Conservation (phyloP, 2,888 invertebrate species). For the Cerastis leucographa region DNA sequence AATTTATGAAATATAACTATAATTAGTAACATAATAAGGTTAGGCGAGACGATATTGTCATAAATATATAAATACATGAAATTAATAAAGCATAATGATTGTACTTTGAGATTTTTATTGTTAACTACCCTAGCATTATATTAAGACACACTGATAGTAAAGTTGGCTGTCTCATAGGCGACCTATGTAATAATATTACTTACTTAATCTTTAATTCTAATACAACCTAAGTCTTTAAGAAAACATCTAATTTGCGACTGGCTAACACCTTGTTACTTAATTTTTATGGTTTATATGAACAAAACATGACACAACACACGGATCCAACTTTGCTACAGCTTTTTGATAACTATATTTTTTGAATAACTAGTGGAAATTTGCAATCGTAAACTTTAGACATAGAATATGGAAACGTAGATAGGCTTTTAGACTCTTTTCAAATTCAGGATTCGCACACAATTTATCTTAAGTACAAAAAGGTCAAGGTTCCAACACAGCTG, state of each 20-base stretch:
- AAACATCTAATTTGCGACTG: not conserved
- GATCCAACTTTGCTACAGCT: not conserved
- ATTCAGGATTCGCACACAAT: constrained; percentile 25
- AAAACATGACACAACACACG: not conserved
- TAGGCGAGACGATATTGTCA: constrained; percentile 91
- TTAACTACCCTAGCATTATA: constrained; percentile 48
- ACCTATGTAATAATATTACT: not conserved
- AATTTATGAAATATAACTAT: constrained; percentile 90
- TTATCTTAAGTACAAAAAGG: constrained; percentile 37
- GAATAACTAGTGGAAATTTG: not conserved
- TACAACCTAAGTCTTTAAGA: constrained; percentile 5
- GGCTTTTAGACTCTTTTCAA: constrained; percentile 4
- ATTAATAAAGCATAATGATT: constrained; percentile 91
- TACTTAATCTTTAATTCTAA: not conserved
- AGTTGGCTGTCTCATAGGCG: not conserved
- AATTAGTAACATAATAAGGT: constrained; percentile 91
- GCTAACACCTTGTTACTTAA: not conserved
- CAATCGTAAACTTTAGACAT: not conserved
- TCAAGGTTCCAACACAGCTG: constrained; percentile 49
- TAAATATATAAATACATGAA: constrained; percentile 92
- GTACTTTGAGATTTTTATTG: constrained; percentile 87
- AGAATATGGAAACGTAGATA: not conserved
- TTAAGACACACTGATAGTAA: constrained; percentile 7
- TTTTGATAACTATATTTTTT: not conserved
- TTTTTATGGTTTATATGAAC: not conserved